Conservation (phyloP, 2,888 invertebrate species). For the Ornithoptera alexandrae region DNA sequence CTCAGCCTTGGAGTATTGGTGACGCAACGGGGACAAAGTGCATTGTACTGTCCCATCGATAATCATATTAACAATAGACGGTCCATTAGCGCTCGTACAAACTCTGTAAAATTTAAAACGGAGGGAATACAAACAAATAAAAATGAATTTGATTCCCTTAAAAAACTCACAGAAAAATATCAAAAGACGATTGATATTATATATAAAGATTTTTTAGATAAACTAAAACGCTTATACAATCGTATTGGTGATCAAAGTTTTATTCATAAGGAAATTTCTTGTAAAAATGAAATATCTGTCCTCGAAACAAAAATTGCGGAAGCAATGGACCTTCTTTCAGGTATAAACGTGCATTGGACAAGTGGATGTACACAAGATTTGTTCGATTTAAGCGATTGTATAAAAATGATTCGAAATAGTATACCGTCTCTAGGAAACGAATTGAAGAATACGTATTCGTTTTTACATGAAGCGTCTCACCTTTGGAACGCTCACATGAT, state of each 20-base stretch:
- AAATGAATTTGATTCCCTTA: conserved; percentile 46
- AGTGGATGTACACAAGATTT: conserved; percentile 31
- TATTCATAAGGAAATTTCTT: conserved; percentile 25
- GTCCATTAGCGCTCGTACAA: conserved; percentile 35
- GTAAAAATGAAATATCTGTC: conserved; percentile 10
- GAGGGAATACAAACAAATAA: conserved; percentile 18
- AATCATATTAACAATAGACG: conserved; percentile 34
- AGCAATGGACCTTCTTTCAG: conserved; percentile 36
- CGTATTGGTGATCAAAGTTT: conserved; percentile 36
- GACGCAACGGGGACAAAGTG: conserved; percentile 36
- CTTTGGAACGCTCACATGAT: conserved; percentile 64
- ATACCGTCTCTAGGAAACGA: conserved; percentile 51
- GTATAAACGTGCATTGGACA: conserved; percentile 31
- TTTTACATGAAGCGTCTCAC: conserved; percentile 59
- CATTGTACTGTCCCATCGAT: conserved; percentile 39
- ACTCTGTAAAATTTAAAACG: conserved; percentile 29
- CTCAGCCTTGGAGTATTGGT: conserved; percentile 46
- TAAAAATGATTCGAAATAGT: conserved; percentile 52
- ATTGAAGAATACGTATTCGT: conserved; percentile 53
- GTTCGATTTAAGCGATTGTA: conserved; percentile 40
- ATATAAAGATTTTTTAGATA: conserved; percentile 45
- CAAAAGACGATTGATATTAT: conserved; percentile 48
- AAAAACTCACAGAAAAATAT: conserved; percentile 52
- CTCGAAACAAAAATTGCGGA: conserved; percentile 21
- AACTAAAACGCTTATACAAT: conserved; percentile 28